Evolutionary conservation across 2,113 vertebrate genomes (phyloP).

Genomic region (Sialia sialis): DNA sequence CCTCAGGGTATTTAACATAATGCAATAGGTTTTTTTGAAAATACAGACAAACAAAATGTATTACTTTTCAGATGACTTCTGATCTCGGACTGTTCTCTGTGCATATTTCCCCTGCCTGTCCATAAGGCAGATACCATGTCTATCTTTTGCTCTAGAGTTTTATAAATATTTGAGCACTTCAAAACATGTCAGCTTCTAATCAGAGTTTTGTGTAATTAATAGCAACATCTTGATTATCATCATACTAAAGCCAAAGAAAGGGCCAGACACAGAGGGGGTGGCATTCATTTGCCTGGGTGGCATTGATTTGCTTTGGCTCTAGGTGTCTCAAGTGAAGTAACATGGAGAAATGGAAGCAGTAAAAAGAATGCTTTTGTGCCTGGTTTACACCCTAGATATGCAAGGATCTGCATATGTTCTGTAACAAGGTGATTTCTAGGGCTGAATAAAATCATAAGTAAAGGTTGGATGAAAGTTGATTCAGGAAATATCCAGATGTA

Average conservation of each 20-base stretch:
- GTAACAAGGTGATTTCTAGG: not conserved
- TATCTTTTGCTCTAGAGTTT: conserved; percentile 47
- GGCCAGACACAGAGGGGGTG: not conserved
- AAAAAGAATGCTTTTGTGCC: not conserved
- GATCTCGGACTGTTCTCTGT: not conserved
- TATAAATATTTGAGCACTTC: conserved; percentile 66
- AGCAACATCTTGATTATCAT: not conserved
- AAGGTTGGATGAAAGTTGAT: not conserved
- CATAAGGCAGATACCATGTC: not conserved
- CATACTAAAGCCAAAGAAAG: not conserved
- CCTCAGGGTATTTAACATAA: conserved; percentile 74
- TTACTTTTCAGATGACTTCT: conserved; percentile 36
- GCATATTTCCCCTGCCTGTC: not conserved
- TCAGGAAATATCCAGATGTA: not conserved
- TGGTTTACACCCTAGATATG: not conserved
- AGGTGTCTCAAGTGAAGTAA: not conserved
- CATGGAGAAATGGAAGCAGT: not conserved
- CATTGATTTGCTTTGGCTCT: not conserved
- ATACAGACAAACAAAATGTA: conserved; percentile 58
- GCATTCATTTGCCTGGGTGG: not conserved
- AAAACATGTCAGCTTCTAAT: conserved; percentile 20
- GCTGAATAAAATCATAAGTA: not conserved
- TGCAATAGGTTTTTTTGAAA: conserved; percentile 53
- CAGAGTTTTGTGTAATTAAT: not conserved
- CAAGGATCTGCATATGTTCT: not conserved